Conservation (phyloP, 2,797 vertebrate genomes). For the Agapornis canus region DNA sequence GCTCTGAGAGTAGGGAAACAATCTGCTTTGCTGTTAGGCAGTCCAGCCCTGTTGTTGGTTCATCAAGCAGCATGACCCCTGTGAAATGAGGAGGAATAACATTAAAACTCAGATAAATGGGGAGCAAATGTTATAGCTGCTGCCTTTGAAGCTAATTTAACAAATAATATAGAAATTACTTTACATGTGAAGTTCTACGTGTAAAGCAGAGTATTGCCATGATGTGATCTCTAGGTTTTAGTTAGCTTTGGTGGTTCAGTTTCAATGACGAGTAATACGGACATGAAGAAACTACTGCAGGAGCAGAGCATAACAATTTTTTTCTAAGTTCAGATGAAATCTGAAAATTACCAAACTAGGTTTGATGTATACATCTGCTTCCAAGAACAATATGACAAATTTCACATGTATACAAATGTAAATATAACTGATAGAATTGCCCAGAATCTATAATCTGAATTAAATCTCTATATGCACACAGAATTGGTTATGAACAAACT, state of each 20-base stretch:
- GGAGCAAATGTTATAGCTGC: neutral
- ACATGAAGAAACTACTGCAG: neutral
- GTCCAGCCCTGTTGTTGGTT: conserved; percentile 95
- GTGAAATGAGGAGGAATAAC: conserved; percentile 19
- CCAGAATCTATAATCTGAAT: neutral
- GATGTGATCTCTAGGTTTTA: neutral
- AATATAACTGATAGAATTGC: neutral
- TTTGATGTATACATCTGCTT: neutral
- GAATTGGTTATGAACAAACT: neutral
- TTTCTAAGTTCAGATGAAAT: neutral
- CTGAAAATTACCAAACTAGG: neutral
- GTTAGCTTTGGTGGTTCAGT: neutral
- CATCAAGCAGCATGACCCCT: conserved; percentile 94
- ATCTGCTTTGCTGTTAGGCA: conserved; percentile 96
- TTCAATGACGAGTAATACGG: neutral
- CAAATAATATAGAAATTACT: neutral
- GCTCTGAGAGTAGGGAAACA: conserved; percentile 84
- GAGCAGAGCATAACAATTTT: neutral
- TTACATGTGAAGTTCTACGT: neutral
- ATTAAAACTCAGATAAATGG: neutral
- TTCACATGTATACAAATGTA: neutral
- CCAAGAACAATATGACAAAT: neutral
- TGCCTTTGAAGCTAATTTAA: neutral
- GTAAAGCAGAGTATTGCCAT: neutral
- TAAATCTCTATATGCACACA: neutral